Percentiles rank a stretch among this genome's conserved stretches.
phyloP scores from a whole-genome alignment of 1,140 invertebrate genomes.

The Coenobita brevimanus region DNA sequence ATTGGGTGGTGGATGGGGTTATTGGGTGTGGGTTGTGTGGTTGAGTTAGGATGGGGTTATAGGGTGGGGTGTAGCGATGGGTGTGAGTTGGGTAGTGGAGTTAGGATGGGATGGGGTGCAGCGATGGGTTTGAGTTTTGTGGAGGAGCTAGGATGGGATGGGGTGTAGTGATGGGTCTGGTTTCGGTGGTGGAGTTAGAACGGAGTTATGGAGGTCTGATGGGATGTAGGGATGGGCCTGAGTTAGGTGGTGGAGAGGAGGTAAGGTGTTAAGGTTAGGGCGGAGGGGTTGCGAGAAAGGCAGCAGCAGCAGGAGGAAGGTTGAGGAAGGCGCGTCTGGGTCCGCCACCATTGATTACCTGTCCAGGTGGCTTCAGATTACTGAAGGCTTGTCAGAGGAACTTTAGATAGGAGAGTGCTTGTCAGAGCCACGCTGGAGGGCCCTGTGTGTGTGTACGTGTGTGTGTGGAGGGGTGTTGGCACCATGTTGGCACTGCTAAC shows the following conservation, averaged over 20 bases:
- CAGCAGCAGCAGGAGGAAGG: background rate
- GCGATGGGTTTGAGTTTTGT: no score
- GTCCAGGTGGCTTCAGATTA: conserved; percentile 32
- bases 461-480: background rate
- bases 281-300: background rate
- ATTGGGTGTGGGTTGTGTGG: background rate
- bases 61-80: background rate
- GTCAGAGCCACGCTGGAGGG: background rate
- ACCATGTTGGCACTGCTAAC: background rate
- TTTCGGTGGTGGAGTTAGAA: no score
- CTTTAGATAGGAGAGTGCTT: conserved; percentile 30
- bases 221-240: background rate
- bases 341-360: conserved; percentile 48
- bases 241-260: background rate
- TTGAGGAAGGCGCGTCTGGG: conserved; percentile 16
- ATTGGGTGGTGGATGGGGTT: no score
- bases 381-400: conserved; percentile 28
- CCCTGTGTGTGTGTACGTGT: background rate
- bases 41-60: background rate
- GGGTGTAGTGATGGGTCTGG: background rate
- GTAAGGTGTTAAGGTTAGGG: background rate
- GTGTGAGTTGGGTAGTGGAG: background rate
- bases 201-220: background rate
- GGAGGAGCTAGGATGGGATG: no score
- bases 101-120: background rate